Percentiles rank a stretch among this genome's conserved stretches.
Evolutionary conservation across 1,140 invertebrate species (phyloP).

Genomic region (Ips nitidus): DNA sequence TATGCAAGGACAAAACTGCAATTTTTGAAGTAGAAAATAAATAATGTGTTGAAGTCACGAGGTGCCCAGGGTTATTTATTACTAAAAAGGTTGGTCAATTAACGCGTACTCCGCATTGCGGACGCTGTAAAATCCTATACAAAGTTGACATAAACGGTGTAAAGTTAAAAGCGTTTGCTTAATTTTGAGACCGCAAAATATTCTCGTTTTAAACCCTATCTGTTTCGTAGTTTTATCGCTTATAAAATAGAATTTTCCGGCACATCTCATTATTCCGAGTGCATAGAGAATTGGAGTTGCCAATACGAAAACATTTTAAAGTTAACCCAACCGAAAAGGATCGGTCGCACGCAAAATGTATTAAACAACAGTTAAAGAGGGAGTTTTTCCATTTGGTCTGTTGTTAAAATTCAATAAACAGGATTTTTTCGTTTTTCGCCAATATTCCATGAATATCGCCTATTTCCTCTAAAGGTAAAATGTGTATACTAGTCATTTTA

Average conservation of each 20-base stretch:
- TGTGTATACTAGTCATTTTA: no score
- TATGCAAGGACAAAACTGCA: background rate
- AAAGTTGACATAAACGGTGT: slow-evolving; percentile 12
- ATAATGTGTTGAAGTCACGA: slow-evolving; percentile 14
- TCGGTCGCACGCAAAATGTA: background rate
- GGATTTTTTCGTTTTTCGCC: no score
- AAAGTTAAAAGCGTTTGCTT: slow-evolving; percentile 10
- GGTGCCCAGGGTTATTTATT: slow-evolving; percentile 13
- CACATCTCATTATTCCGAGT: slow-evolving; percentile 7
- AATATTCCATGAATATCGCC: no score
- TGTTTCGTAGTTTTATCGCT: background rate
- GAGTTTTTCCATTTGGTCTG: no score
- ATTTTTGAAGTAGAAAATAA: slow-evolving; percentile 6
- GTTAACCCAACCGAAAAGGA: background rate
- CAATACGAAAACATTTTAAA: background rate
- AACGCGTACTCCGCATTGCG: slow-evolving; percentile 27
- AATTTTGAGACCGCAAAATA: slow-evolving; percentile 1
- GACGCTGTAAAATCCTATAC: slow-evolving; percentile 20
- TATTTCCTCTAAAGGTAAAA: no score
- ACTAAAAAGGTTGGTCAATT: slow-evolving; percentile 28
- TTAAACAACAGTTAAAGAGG: background rate
- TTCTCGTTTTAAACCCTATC: background rate
- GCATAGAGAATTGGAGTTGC: background rate
- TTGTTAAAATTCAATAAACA: no score
- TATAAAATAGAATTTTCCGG: background rate